Base-by-base conservation (phyloP, 2,888 invertebrate species). In the Agrochola macilenta region DNA sequence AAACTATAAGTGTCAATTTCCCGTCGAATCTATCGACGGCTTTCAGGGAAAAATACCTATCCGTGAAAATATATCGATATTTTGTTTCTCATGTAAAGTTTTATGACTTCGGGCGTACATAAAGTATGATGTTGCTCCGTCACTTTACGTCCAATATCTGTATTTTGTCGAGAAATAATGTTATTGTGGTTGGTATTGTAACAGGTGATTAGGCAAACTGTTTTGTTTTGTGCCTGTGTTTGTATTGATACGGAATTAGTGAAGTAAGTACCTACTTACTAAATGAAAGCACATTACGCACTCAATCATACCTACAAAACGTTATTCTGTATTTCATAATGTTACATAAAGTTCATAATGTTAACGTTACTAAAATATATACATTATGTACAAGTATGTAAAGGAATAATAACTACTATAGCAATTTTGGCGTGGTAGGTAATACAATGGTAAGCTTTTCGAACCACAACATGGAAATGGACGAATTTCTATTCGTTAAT, bases 71-170 rank as follows among this genome's bases (percentile, higher is more conserved):
- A 85, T 84, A 89, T 86, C 66, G 79, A 83, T 87, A 88, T 90
- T 89, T 90, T 89, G 88, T 89, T 89, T 87, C 81, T 86, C 85
- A 86, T 89, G 88, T 88, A 87, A 85, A 88, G 85, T 89, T 91
- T 91, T 90, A 90, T 82, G 87, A 84, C 85, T 86, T 83, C 76
- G 81, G 76, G 76, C 78, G 76, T 74, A 76, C 77, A 83, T 86
- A 82, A 82, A 81, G 81, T 81, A 83, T 73, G 75, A 77, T 70
- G 64, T 75, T 69, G 69, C 54, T 30, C 12, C 66, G 78, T 70
- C 74, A 80, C 57, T 78, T 83, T 64, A 61, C 69, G 68, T 81
- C 64, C 76, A 80, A 85, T 82, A 79, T 68, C 66, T 81, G 73
- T 82, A 78, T 76, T 75, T 75, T 71, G 64, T 68, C 14, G 74